Base-by-base conservation (phyloP, 2,797 vertebrate species). In the Coendou prehensilis region DNA sequence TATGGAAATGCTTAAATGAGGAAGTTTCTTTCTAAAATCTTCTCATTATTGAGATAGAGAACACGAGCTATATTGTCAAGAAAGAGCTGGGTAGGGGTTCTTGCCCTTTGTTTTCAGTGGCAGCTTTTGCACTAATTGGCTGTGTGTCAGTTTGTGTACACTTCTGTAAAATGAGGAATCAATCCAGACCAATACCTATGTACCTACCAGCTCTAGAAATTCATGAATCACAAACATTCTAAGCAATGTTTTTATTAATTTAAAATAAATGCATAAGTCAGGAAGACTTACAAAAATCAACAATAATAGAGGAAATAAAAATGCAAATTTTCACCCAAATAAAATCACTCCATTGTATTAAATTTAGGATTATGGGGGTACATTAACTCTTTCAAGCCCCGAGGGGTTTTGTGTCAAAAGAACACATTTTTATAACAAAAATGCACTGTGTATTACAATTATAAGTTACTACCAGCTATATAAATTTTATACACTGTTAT, bases 401-500 rank as follows among this genome's bases (percentile, higher is more conserved):
- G 45, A 92, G 69, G 79, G 47, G 14, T n/a, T 96, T 91, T 87
- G 9, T 91, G 8, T 91, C 79, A 86, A 92, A 89, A 41, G 50
- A 94, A 91, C 59, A 92, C 45, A 88, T 91, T 92, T 95, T 96
- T 91, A 91, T 37, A 88, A 83, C 69, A 88, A 95, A 50, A 95
- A 86, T 88, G 82, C 17, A 89, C 57, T 85, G 28, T 73, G 52
- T 57, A 63, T 95, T 96, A 91, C 69, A 97, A 92, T 97, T 94
- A 95, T 83, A 97, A 95, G 87, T 96, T 97, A 95, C 9, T 92
- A 82, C 90, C 63, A 75, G 93, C 87, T 89, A 75, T 95, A 95
- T 92, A 97, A 96, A 93, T 96, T 97, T 97, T 98, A 97, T 93
- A 93, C 26, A 83, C 9, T 56, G 47, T 83, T 93, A 91, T 95